Evolutionary conservation across 2,888 invertebrate genomes (phyloP), one percentile per base, ranked within the genome.

Genomic region (Agrilus mali): DNA sequence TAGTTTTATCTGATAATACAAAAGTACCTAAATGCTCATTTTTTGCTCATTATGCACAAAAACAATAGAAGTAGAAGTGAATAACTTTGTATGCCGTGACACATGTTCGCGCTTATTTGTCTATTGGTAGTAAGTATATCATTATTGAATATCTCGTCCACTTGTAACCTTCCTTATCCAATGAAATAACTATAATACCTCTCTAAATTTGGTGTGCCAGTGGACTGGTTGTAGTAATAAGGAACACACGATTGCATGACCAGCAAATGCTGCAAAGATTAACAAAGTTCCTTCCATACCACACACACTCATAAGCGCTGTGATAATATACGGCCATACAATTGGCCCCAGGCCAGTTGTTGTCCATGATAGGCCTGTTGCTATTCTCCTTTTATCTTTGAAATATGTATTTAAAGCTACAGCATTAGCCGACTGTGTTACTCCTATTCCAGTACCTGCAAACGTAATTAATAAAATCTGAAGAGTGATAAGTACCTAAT

Each of bases 401-500:
- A 84, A 85, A 60, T 80, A 85, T 3, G 82, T 82, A 56, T 84
- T 84, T 45, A 84, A 63, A 2, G 83, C 83, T 48, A 84, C 60
- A 10, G 80, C 76, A 53, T 80, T 81, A 3, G 83, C 75, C 0
- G 83, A 79, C 55, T 78, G 74, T 33, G 75, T 75, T 38, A 83
- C 72, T 7, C 81, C 82, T 48, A 77, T 70, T 2, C 81, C 80
- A 47, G 73, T 67, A 53, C 78, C 80, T 80, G 58, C 44, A 67
- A 67, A 47, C 42, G 44, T 10, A 10, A 27, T 22, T 22, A 22
- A 22, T 7, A 22, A 22, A 6, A 22, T 5, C 5, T 17, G 17
- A 17, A 17, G 5, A 17, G 17, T 17, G 17, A n/a, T n/a, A n/a
- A n/a, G n/a, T n/a, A n/a, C n/a, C n/a, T n/a, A n/a, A n/a, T n/a